Evolutionary conservation across 2,888 invertebrate species (phyloP).

Genomic region (Tethea ocularis): DNA sequence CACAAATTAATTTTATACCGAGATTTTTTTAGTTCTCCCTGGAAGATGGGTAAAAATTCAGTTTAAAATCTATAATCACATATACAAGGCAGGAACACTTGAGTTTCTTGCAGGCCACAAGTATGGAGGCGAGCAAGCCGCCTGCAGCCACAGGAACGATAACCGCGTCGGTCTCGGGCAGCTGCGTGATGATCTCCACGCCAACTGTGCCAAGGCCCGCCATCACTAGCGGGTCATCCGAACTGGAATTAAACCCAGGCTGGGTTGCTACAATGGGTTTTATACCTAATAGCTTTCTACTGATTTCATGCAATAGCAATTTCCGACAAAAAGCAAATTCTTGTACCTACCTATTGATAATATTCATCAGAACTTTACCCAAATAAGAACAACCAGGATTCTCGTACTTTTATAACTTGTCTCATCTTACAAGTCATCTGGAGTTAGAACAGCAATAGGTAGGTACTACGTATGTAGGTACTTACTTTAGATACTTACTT

Average conservation of each 20-base stretch:
- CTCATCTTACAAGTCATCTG: too few relatives aligned
- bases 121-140: conserved; percentile 62
- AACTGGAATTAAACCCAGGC: conserved; percentile 40
- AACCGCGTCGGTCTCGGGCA: conserved; percentile 74
- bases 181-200: conserved; percentile 70
- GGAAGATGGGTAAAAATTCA: neutral
- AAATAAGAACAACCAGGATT: too few relatives aligned
- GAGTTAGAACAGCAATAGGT: too few relatives aligned
- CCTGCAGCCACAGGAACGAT: conserved; percentile 69
- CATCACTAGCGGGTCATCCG: conserved; percentile 68
- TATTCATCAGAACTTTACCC: too few relatives aligned
- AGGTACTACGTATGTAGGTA: neutral
- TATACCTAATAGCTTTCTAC: too few relatives aligned
- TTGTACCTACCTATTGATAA: too few relatives aligned
- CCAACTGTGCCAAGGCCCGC: conserved; percentile 74
- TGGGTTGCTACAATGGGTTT: neutral
- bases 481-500: too few relatives aligned
- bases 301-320: neutral
- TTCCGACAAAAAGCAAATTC: too few relatives aligned
- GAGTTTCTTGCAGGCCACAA: conserved; percentile 74
- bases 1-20: too few relatives aligned
- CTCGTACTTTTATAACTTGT: too few relatives aligned
- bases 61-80: conserved; percentile 40
- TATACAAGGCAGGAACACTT: conserved; percentile 77
- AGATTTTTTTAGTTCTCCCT: too few relatives aligned